Base-by-base conservation (phyloP, 2,797 vertebrate genomes). In the Clamator glandarius region DNA sequence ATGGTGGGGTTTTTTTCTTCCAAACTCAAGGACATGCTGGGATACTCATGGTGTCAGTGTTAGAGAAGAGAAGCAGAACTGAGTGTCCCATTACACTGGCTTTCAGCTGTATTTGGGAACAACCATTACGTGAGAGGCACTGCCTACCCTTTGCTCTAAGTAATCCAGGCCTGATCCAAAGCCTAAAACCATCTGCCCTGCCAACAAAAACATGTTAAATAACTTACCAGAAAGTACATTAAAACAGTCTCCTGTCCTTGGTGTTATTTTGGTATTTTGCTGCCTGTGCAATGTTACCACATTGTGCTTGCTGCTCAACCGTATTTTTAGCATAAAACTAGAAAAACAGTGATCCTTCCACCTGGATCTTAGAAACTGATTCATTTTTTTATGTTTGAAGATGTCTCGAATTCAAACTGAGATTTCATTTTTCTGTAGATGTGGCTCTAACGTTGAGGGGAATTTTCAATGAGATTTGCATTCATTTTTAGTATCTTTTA, bases 151-250 rank as follows among this genome's bases (percentile, higher is more conserved):
- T 80, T 96, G 80, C 95, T 95, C 78, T 89, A 88, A 95, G 90
- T 64, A 93, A 93, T 82, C 80, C 96, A 94, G 96, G 85, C 63
- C 88, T 89, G 75, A 90, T 96, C 78, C 94, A 96, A 89, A 95
- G 95, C 93, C 94, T 93, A 87, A 96, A 89, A 90, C 94, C 75
- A 79, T 77, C 93, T 9, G 6, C 82, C 87, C 72, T 95, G 96
- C 95, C 95, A 96, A 96, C 93, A 96, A 96, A 96, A 96, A 92
- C 96, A 96, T 95, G 96, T 96, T 96, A 95, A 96, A 96, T 96
- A 96, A 89, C 96, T 96, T 96, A 95, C 95, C 95, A 96, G 95
- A 96, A 96, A 95, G 90, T 80, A 87, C 95, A 93, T 91, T 97
- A 89, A 94, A 96, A 90, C 90, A 75, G 85, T 82, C 87, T 94